Conservation (phyloP, 2,888 invertebrate species). For the Melinaea menophilus region DNA sequence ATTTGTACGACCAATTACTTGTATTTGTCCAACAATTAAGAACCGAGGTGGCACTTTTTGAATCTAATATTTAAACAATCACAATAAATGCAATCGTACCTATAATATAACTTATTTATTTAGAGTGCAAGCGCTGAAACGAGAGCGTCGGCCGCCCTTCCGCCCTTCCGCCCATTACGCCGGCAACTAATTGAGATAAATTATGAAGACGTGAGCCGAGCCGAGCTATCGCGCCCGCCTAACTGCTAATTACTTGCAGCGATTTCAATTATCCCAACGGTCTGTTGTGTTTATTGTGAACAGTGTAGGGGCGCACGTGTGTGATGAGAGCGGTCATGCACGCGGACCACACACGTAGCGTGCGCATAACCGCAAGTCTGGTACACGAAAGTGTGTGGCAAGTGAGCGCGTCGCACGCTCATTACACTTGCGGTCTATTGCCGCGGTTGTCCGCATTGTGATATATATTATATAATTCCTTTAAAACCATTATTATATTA, state of each 20-base stretch:
- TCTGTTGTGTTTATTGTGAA: constrained; percentile 28
- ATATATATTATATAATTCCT: no score
- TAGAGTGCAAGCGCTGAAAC: constrained; percentile 22
- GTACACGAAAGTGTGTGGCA: constrained; percentile 45
- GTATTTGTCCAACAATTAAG: background rate
- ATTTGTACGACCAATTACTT: background rate
- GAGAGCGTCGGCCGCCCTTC: constrained; percentile 53
- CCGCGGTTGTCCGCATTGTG: constrained; percentile 1
- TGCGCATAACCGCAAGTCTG: constrained; percentile 39
- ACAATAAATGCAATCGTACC: constrained; percentile 7
- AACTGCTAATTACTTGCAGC: constrained; percentile 70
- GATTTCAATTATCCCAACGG: constrained; percentile 62
- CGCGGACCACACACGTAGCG: constrained; percentile 7
- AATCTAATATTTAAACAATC: background rate
- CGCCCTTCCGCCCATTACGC: constrained; percentile 72
- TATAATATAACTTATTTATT: constrained; percentile 13
- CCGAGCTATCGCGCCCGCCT: constrained; percentile 62
- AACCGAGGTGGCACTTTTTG: no score
- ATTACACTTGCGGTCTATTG: constrained; percentile 45
- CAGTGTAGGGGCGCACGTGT: constrained; percentile 4
- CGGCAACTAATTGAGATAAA: constrained; percentile 73
- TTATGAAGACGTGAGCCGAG: constrained; percentile 70
- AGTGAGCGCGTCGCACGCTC: constrained; percentile 39
- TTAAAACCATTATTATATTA: no score
- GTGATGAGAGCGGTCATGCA: background rate